A percentile compares a stretch with the other conserved stretches of the same genome.
Evolutionary conservation across 2,113 vertebrate species (phyloP).

Genomic region (Haemorhous mexicanus): DNA sequence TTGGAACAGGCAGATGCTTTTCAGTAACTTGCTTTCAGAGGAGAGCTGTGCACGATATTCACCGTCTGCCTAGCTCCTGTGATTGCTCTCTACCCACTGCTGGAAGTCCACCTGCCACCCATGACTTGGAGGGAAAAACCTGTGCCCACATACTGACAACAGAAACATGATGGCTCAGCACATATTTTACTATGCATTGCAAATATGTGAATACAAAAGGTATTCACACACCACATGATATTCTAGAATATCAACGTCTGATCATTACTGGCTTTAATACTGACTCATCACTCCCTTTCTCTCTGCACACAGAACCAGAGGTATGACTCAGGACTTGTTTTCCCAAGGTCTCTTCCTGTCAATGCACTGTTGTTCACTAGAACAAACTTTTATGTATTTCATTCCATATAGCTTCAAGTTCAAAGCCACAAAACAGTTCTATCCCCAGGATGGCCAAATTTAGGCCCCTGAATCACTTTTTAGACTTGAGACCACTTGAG

Average conservation of each 20-base stretch:
- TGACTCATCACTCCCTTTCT: conserved; percentile 21
- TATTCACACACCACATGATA: not conserved
- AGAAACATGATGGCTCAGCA: conserved; percentile 3
- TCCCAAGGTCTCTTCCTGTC: not conserved
- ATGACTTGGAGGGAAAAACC: not conserved
- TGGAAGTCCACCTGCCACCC: not conserved
- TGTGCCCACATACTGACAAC: not conserved
- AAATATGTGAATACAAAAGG: not conserved
- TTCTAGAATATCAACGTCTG: conserved; percentile 8
- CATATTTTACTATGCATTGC: not conserved
- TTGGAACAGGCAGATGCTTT: not conserved
- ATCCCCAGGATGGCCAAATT: not conserved
- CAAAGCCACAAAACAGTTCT: not conserved
- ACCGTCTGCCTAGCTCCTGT: not conserved
- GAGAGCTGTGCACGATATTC: not conserved
- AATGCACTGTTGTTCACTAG: rapidly evolving
- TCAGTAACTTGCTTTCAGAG: not conserved
- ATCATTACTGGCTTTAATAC: not conserved
- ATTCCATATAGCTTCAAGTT: not conserved
- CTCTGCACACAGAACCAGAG: not conserved
- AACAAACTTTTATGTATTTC: not conserved
- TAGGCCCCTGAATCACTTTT: not conserved
- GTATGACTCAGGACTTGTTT: not conserved
- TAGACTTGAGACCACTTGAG: not conserved
- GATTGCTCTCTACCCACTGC: not conserved